phyloP scores from a whole-genome alignment of 2,888 invertebrate genomes.

The Lagria hirta region DNA sequence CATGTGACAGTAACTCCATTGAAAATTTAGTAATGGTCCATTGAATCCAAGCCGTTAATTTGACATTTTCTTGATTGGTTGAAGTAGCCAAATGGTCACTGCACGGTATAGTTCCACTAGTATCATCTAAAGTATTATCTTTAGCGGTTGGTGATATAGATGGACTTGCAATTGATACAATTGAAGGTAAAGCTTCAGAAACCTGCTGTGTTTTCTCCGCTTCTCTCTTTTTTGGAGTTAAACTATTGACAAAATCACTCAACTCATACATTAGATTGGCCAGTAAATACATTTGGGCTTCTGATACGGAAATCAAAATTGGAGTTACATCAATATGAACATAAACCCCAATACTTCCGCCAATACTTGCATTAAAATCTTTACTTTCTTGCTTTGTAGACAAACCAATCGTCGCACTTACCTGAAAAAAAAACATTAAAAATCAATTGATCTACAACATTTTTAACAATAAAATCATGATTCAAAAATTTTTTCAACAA shows the following conservation, averaged over 20 bases:
- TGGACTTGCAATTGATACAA: conserved; percentile 33
- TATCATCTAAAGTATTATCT: conserved; percentile 48
- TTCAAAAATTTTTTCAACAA: too few relatives aligned
- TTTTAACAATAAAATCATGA: too few relatives aligned
- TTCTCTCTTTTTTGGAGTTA: conserved; percentile 40
- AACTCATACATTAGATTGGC: conserved; percentile 53
- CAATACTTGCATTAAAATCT: conserved; percentile 10
- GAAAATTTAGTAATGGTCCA: conserved; percentile 84
- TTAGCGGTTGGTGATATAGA: conserved; percentile 46
- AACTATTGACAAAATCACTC: conserved; percentile 46
- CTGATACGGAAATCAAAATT: conserved; percentile 65
- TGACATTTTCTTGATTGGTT: conserved; percentile 38
- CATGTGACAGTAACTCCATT: conserved; percentile 59
- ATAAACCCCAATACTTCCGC: conserved; percentile 64
- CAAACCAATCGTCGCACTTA: conserved; percentile 65
- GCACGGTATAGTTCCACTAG: conserved; percentile 46
- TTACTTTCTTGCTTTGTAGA: conserved; percentile 56
- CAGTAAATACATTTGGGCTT: conserved; percentile 62
- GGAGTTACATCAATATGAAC: conserved; percentile 81
- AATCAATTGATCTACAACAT: too few relatives aligned
- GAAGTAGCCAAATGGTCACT: conserved; percentile 1
- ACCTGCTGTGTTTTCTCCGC: conserved; percentile 19
- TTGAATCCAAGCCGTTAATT: conserved; percentile 79
- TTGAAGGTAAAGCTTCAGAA: conserved; percentile 34
- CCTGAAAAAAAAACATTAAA: too few relatives aligned